These are phyloP conservation scores for Drosophila lutescens DNA, from an alignment of 2,888 invertebrate genomes.

Conservation along the genomic window DNA sequence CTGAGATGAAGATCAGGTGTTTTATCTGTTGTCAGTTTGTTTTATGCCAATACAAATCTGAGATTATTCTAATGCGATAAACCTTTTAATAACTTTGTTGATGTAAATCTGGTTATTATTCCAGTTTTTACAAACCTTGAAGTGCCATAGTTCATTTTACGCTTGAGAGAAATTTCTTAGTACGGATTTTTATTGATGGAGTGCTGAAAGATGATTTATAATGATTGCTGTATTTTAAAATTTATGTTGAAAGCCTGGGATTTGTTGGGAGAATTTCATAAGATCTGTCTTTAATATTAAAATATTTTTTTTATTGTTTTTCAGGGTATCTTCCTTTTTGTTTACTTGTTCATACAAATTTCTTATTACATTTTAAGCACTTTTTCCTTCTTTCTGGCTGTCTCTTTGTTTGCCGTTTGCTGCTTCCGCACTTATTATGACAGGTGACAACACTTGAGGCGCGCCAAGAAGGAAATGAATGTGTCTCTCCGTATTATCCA, in stretches of 20 bases:
- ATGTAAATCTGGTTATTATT: constrained; percentile 7
- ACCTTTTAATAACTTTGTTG: not conserved
- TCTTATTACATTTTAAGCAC: constrained; percentile 27
- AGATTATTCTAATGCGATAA: constrained; percentile 1
- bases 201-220: constrained; percentile 19
- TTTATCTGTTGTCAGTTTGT: not conserved
- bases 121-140: constrained; percentile 6
- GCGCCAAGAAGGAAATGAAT: constrained; percentile 78
- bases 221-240: not conserved
- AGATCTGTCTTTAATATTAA: too few relatives aligned
- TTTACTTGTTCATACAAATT: not conserved
- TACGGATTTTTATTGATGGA: not conserved
- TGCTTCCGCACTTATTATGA: constrained; percentile 80
- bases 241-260: too few relatives aligned
- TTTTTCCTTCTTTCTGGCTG: constrained; percentile 27
- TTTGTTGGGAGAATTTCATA: too few relatives aligned
- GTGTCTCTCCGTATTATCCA: constrained; percentile 67
- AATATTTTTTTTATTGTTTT: too few relatives aligned
- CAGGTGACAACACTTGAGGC: constrained; percentile 81
- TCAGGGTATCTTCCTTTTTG: not conserved
- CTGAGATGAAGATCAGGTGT: not conserved
- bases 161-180: constrained; percentile 2
- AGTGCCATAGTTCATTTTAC: not conserved
- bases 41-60: not conserved
- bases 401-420: constrained; percentile 53